Base-by-base conservation (phyloP, 2,888 invertebrate genomes). In the Pyrochroa serraticornis region DNA sequence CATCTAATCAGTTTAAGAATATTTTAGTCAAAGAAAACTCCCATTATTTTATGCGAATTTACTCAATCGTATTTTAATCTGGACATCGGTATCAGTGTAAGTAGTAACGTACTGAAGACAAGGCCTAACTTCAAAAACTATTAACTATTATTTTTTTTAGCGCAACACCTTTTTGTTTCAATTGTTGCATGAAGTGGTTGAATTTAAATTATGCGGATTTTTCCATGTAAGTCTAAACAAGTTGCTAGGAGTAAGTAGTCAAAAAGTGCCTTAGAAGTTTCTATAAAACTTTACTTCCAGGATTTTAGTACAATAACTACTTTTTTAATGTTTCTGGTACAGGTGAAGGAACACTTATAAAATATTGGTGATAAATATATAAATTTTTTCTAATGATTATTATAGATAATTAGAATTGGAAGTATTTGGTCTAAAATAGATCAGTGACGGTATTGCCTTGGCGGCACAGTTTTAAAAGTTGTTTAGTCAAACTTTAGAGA, bases 151-250 rank as follows among this genome's bases (percentile, higher is more conserved):
- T 34, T 34, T 22, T 9, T 42, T 30, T 6, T 30, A 30, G 42
- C 13, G 30, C 10, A n/a, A 42, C 32, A 42, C 6, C 6, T 42
- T 42, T 31, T 42, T 42, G 42, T 42, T 42, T 10, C 41, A 41
- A 41, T 13, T 14, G 10, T 41, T 41, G 7, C 42, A 42, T 42
- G 10, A 42, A 10, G 31, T 31, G 12, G 10, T 32, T 30, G 42
- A 42, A 10, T 30, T 42, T 42, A 42, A 9, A n/a, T 31, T 30
- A 10, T 42, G 42, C n/a, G n/a, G 30, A 7, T 42, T 30, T 13
- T 38, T 38, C 6, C 9, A 6, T 12, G 7, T 42, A 30, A 22
- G 31, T n/a, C 7, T 10, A 7, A 42, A 30, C 32, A 31, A 42
- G 30, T n/a, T 8, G 9, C 14, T 41, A 7, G 22, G 22, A 9